Evolutionary conservation across 2,797 vertebrate species (phyloP).

Genomic region (Aulostomus chinensis): DNA sequence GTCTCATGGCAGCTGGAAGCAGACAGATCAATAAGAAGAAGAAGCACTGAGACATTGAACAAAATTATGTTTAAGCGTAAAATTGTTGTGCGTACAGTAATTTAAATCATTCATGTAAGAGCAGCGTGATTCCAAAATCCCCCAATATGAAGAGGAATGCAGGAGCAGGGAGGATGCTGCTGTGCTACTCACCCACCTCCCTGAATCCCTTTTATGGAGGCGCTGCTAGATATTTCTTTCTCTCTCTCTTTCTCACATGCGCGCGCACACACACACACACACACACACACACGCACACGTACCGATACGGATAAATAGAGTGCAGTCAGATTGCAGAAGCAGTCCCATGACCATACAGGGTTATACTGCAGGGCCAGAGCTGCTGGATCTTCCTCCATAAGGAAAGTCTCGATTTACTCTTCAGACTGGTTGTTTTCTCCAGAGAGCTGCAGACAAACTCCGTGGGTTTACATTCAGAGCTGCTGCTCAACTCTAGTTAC

Average conservation of each 20-base stretch:
- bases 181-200: constrained; percentile 21
- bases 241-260: too few species aligned
- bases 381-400: constrained; percentile 32
- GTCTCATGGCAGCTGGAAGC: too few species aligned
- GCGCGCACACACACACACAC: constrained; percentile 3
- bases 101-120: too few species aligned
- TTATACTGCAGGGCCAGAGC: constrained; percentile 40
- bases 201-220: constrained; percentile 70
- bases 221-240: too few species aligned
- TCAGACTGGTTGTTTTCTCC: constrained; percentile 14
- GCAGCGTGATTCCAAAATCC: too few species aligned
- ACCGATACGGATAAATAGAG: constrained; percentile 47
- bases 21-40: too few species aligned
- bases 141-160: constrained; percentile 53
- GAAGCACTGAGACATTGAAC: too few species aligned
- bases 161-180: constrained; percentile 25
- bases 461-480: too few species aligned
- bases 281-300: constrained; percentile 24
- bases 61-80: too few species aligned
- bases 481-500: too few species aligned
- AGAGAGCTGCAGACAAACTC: constrained; percentile 6
- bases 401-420: constrained; percentile 25
- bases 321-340: constrained; percentile 32
- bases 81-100: too few species aligned
- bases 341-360: constrained; percentile 79